Evolutionary conservation across 23 tunicate species (phyloP).

Genomic region (Corella eumyota): DNA sequence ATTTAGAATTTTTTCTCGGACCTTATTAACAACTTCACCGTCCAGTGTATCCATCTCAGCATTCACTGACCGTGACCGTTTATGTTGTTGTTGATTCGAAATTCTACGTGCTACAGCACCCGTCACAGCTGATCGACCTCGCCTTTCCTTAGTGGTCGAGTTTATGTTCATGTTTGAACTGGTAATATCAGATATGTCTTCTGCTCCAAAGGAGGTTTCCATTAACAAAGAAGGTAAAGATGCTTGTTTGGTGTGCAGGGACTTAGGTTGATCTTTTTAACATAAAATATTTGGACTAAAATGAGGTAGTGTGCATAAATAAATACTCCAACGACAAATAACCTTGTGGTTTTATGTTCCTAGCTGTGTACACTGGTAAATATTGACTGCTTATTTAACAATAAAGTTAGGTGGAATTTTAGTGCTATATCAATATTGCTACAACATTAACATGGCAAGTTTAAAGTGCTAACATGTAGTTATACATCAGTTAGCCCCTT

Average conservation of each 20-base stretch:
- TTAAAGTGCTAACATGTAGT: too few species aligned
- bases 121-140: constrained; percentile 2
- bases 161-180: neutral
- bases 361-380: too few species aligned
- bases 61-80: constrained; percentile 17
- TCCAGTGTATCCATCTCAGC: constrained; percentile 32
- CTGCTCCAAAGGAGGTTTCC: constrained; percentile 51
- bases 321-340: too few species aligned
- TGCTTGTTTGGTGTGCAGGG: constrained; percentile 29
- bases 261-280: constrained; percentile 11
- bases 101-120: constrained; percentile 16
- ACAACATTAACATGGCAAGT: too few species aligned
- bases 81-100: constrained; percentile 8
- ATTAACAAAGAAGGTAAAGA: constrained; percentile 50
- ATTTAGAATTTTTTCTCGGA: constrained; percentile 35
- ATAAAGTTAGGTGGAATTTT: too few species aligned
- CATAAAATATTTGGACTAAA: too few species aligned
- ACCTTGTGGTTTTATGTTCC: too few species aligned
- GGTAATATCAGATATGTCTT: constrained; percentile 26
- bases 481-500: too few species aligned
- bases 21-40: constrained; percentile 16
- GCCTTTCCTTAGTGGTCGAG: constrained; percentile 10
- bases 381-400: too few species aligned
- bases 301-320: too few species aligned
- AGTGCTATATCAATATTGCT: too few species aligned